These are phyloP conservation scores for Drosophila biarmipes DNA, from an alignment of 1,140 invertebrate species.

Conservation along the genomic window DNA sequence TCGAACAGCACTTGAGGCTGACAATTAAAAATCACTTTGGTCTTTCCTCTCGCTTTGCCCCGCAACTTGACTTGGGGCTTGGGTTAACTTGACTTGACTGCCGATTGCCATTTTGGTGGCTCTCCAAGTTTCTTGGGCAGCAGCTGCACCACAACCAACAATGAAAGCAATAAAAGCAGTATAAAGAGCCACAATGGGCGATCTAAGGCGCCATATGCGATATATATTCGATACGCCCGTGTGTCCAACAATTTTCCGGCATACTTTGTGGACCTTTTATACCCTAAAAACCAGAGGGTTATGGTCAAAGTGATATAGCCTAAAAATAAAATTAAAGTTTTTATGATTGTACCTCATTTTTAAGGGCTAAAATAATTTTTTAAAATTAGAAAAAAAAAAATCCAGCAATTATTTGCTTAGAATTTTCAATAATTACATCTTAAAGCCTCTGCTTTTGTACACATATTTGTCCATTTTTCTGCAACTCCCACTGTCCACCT, in stretches of 20 bases:
- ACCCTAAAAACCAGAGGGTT: neutral
- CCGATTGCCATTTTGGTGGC: conserved; percentile 64
- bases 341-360: too few species aligned
- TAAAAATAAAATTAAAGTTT: too few species aligned
- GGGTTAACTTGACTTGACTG: conserved; percentile 47
- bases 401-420: too few species aligned
- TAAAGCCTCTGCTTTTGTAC: neutral
- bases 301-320: too few species aligned
- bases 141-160: conserved; percentile 17
- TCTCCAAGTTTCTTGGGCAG: conserved; percentile 23
- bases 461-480: neutral
- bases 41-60: conserved; percentile 3
- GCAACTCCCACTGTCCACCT: neutral
- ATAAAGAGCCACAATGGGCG: conserved; percentile 3
- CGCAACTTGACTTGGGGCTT: conserved; percentile 20
- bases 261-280: conserved; percentile 1
- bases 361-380: too few species aligned
- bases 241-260: conserved; percentile 29
- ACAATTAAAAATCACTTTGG: conserved; percentile 80
- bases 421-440: neutral
- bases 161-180: conserved; percentile 13
- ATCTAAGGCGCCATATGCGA: conserved; percentile 37
- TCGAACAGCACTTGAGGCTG: conserved; percentile 77
- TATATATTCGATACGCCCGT: conserved; percentile 48
- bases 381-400: too few species aligned